Evolutionary conservation across 2,113 vertebrate species (phyloP).

Genomic region (Atractosteus spatula): DNA sequence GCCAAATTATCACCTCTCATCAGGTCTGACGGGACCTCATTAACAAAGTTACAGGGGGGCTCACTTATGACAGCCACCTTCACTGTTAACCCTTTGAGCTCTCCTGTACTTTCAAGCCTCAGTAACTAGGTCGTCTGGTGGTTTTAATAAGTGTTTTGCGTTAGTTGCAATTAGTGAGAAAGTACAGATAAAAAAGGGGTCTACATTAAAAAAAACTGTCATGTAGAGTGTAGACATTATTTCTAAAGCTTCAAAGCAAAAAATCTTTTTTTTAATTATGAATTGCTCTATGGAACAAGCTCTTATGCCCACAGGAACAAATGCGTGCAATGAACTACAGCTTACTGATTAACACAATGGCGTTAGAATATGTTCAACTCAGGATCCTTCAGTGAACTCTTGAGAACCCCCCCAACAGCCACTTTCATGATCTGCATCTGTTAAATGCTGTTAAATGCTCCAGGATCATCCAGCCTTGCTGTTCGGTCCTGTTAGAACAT

Average conservation of each 20-base stretch:
- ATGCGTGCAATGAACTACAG: no score
- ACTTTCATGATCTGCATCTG: no score
- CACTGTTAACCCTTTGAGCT: constrained; percentile 71
- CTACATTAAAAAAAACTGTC: constrained; percentile 66
- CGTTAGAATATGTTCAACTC: no score
- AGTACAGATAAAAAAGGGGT: constrained; percentile 61
- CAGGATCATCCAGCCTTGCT: no score
- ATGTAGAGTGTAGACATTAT: constrained; percentile 34
- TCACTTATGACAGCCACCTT: constrained; percentile 74
- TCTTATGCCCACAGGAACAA: no score
- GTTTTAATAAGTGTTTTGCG: constrained; percentile 75
- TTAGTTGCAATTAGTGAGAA: constrained; percentile 76
- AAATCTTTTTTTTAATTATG: constrained; percentile 50
- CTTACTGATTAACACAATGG: no score
- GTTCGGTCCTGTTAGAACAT: no score
- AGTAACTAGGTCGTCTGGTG: constrained; percentile 69
- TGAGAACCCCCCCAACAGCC: no score
- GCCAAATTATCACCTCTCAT: constrained; percentile 81
- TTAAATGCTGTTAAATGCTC: no score
- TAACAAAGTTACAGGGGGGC: constrained; percentile 73
- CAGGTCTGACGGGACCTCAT: constrained; percentile 80
- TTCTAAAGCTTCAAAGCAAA: constrained; percentile 70
- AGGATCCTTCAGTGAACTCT: no score
- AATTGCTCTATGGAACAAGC: no score
- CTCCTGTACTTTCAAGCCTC: constrained; percentile 37